Conservation (phyloP, 64 coral and sea anemone genomes). For the Porites australiensis region DNA sequence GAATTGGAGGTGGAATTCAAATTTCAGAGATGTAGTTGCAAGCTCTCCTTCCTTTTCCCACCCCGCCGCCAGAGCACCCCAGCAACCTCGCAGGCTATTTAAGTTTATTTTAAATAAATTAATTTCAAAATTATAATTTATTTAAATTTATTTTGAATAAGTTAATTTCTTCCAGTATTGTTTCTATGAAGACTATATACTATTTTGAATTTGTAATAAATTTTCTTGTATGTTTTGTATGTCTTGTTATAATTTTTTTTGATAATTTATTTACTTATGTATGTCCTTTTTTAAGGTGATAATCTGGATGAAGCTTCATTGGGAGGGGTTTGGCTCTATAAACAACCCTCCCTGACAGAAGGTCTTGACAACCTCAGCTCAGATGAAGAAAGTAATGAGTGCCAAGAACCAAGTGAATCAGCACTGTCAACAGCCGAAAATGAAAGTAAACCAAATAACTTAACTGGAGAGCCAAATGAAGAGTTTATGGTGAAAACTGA, state of each 20-base stretch:
- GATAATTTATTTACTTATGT: neutral
- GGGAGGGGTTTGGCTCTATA: conserved; percentile 88
- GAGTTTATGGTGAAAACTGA: neutral
- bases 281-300: neutral
- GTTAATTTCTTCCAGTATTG: too few species aligned
- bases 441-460: neutral
- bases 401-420: conserved; percentile 7
- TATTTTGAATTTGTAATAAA: too few species aligned
- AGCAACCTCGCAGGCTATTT: too few species aligned
- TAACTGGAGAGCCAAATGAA: neutral
- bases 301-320: conserved; percentile 27
- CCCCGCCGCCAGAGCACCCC: too few species aligned
- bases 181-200: too few species aligned
- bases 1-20: too few species aligned
- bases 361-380: conserved; percentile 77
- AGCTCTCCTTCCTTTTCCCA: too few species aligned
- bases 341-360: conserved; percentile 90
- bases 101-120: too few species aligned
- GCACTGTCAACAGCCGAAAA: neutral
- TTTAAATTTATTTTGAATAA: too few species aligned
- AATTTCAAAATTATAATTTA: too few species aligned
- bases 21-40: too few species aligned
- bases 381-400: conserved; percentile 44
- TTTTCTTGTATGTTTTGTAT: too few species aligned
- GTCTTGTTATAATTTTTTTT: neutral